Evolutionary conservation across 1,140 invertebrate species (phyloP), one percentile per base, ranked within the genome.

Genomic region (Aphelinus atriplicis): DNA sequence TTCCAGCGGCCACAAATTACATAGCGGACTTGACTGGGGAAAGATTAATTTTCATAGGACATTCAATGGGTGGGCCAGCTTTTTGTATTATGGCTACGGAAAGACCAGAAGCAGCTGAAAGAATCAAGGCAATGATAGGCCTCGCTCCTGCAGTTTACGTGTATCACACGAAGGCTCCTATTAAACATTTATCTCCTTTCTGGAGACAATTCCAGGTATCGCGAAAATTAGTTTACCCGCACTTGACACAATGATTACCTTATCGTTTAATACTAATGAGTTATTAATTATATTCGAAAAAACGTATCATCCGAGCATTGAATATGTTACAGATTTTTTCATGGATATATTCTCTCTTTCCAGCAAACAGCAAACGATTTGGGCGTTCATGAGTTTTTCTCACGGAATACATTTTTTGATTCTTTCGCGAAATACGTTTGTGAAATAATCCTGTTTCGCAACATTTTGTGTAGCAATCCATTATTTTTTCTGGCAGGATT

Each of bases 141-240:
- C 84, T 97, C 51, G 95, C 93, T 0, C 95, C 95, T 1, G 91
- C 95, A 0, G 92, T 91, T 1, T 94, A 89, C 78, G 89, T 95
- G 81, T 88, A 89, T 1, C 86, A 95, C 71, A 90, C 95, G 1
- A 91, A 89, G 80, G 93, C 92, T 75, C 93, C 94, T 2, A 84
- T 94, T 50, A 84, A 87, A 80, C 83, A 90, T 46, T 71, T 93
- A 1, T 90, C 91, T 0, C 90, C 89, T 50, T 91, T 89, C 73
- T 85, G 88, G 6, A 81, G 89, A 46, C 87, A 91, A 80, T 84
- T 91, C 51, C 85, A 90, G 81, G 91, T 91, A 81, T 79, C 4
- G 0, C 51, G 77, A 4, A 53, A 53, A 53, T 53, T 5, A 53
- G 51, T 5, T 53, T 9, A 53, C 51, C 51, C 4, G 9, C 9